Evolutionary conservation across 2,888 invertebrate genomes (phyloP), one percentile per base, ranked within the genome.

Genomic region (Pseudanteris insignis): DNA sequence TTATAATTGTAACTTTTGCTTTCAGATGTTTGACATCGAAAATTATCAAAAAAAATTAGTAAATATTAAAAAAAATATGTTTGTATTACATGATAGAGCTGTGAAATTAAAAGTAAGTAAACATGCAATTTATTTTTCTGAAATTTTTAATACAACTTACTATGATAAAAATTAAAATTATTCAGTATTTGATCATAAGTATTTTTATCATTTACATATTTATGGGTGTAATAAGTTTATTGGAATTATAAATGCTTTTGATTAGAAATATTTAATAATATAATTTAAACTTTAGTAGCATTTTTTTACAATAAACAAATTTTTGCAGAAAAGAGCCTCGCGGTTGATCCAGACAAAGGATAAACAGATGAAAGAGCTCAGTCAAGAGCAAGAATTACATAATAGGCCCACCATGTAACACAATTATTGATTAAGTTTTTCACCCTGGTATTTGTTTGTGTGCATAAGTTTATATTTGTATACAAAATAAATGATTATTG

Each of bases 21-120:
- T 68, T 14, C 73, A 81, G 80, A 80, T 81, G 67, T 68, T 76
- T 47, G 73, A 67, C 8, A 74, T 83, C 32, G 78, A 78, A 68
- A 61, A 67, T n/a, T 82, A 81, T 65, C 78, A 82, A 65, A 73
- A 69, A 33, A 83, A 82, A 70, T 67, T 83, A 50, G 57, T 69
- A 9, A 72, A 66, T 32, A 77, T 83, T 29, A 83, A 81, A 60
- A 81, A 76, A 58, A 81, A 82, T 63, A 83, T 83, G 81, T 66
- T 70, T 33, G 61, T 60, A 24, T 70, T 82, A 36, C 81, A 82
- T 63, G 83, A 83, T 40, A 74, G 76, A 63, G 78, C 78, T 33
- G 67, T 70, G 1, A 82, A 80, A 66, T 66, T 83, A 24, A 82
- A 82, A 74, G 82, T 81, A 69, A 70, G 67, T 62, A 37, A 2